phyloP scores from a whole-genome alignment of 1,140 invertebrate genomes.

The Aculops lycopersici region DNA sequence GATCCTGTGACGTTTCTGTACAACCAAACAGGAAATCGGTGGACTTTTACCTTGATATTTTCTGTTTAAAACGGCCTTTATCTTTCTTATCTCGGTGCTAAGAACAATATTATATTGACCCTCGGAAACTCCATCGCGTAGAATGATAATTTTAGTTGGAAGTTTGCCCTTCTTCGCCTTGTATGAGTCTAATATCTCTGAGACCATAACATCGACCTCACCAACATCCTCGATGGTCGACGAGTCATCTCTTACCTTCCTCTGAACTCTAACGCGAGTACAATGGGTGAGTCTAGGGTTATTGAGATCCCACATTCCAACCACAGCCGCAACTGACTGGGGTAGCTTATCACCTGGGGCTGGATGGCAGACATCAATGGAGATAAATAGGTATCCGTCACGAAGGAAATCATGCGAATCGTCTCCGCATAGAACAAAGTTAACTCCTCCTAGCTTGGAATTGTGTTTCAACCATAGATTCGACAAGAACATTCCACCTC shows the following conservation, averaged over 20 bases:
- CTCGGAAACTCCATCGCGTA: slow-evolving; percentile 8
- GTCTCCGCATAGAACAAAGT: slow-evolving; percentile 39
- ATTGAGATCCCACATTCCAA: slow-evolving; percentile 5
- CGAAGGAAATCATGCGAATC: background rate
- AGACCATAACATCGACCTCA: too few species aligned
- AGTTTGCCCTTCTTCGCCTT: too few species aligned
- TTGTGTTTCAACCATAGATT: slow-evolving; percentile 55
- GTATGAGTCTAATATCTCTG: too few species aligned
- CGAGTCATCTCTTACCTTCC: slow-evolving; percentile 2
- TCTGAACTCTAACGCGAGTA: slow-evolving; percentile 4
- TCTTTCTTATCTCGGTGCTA: background rate
- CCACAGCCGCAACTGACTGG: slow-evolving; percentile 46
- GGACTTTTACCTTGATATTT: background rate
- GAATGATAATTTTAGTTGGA: background rate
- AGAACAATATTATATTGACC: slow-evolving; percentile 9
- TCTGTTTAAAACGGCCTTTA: background rate
- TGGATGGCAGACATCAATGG: slow-evolving; percentile 56
- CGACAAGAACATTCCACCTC: slow-evolving; percentile 10
- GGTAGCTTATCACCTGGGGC: slow-evolving; percentile 27
- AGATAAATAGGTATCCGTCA: slow-evolving; percentile 38
- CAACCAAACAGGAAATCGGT: too few species aligned
- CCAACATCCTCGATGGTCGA: too few species aligned
- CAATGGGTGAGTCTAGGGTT: too few species aligned
- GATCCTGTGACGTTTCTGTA: too few species aligned
- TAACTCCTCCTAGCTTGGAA: slow-evolving; percentile 46